phyloP scores from a whole-genome alignment of 2,888 invertebrate genomes.

The Drosophila pegasa region DNA sequence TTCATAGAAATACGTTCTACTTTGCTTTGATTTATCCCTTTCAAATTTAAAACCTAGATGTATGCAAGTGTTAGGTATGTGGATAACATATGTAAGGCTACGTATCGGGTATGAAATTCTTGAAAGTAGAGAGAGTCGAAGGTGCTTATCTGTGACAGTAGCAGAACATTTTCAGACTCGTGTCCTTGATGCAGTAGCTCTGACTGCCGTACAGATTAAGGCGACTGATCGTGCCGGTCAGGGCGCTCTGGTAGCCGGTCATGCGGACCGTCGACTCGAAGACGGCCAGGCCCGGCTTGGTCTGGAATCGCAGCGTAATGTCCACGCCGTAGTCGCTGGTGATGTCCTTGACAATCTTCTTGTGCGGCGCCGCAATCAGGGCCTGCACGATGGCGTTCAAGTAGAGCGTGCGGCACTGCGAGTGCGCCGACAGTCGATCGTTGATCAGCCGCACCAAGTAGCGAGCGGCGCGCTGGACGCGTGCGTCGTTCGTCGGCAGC shows the following conservation, averaged over 20 bases:
- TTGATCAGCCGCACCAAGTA: constrained; percentile 89
- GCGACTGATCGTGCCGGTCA: constrained; percentile 90
- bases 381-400: constrained; percentile 89
- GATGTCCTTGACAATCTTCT: constrained; percentile 81
- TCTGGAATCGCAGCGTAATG: constrained; percentile 85
- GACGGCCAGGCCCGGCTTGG: constrained; percentile 86
- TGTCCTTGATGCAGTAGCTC: constrained; percentile 91
- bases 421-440: constrained; percentile 86
- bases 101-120: constrained; percentile 45
- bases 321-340: constrained; percentile 82
- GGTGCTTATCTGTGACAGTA: constrained; percentile 86
- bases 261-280: constrained; percentile 92
- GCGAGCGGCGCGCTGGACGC: constrained; percentile 87
- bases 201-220: constrained; percentile 93
- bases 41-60: constrained; percentile 37
- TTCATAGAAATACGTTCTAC: constrained; percentile 69
- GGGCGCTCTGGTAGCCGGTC: constrained; percentile 77
- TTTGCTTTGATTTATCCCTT: constrained; percentile 16
- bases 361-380: constrained; percentile 86
- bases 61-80: background rate
- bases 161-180: constrained; percentile 91
- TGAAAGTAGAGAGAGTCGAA: constrained; percentile 13
- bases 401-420: constrained; percentile 88
- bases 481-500: constrained; percentile 86
- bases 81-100: constrained; percentile 56